These are phyloP conservation scores for Ctenicera cuprea DNA, from an alignment of 2,888 invertebrate genomes.

Conservation along the genomic window DNA sequence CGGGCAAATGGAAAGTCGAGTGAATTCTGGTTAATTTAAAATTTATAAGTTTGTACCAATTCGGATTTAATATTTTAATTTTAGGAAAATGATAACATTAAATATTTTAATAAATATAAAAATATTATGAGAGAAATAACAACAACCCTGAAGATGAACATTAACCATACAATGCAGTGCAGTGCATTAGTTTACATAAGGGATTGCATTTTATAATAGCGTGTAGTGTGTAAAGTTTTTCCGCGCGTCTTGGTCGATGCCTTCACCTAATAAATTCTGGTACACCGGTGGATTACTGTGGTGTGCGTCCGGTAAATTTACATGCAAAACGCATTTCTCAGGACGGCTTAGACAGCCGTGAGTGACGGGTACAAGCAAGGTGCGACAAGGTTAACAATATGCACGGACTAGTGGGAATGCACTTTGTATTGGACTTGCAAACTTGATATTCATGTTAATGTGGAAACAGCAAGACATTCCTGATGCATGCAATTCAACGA, in stretches of 20 bases:
- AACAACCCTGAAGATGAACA: no score
- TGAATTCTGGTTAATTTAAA: not conserved
- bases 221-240: not conserved
- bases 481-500: conserved; percentile 42
- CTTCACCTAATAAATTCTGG: conserved; percentile 38
- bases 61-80: not conserved
- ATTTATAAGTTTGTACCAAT: not conserved
- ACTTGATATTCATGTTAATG: conserved; percentile 53
- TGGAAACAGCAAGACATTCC: conserved; percentile 43
- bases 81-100: no score
- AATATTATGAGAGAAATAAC: no score
- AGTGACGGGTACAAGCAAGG: conserved; percentile 56
- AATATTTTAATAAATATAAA: no score
- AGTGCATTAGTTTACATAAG: not conserved
- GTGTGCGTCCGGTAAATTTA: conserved; percentile 51
- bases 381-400: conserved; percentile 57
- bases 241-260: conserved; percentile 20
- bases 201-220: not conserved
- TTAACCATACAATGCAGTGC: no score
- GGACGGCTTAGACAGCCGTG: conserved; percentile 49
- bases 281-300: conserved; percentile 33
- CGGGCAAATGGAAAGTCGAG: not conserved
- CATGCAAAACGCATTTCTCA: conserved; percentile 55
- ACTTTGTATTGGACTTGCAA: conserved; percentile 51
- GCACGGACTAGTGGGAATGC: conserved; percentile 54